Evolutionary conservation across 2,888 invertebrate genomes (phyloP).

Genomic region (Drosophila mercatorum): DNA sequence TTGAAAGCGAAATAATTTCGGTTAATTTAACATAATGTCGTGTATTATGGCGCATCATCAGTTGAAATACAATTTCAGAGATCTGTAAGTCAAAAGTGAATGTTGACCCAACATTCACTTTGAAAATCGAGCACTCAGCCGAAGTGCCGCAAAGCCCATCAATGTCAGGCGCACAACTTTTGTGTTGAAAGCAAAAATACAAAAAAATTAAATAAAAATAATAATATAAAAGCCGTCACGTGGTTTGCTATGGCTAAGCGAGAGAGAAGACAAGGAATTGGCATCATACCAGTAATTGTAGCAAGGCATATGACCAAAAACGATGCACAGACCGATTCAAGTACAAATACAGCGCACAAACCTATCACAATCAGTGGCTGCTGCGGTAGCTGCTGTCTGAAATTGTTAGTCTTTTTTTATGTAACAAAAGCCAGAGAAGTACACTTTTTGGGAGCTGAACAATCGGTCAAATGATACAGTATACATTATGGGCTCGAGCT

Average conservation of each 20-base stretch:
- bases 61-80: conserved; percentile 28
- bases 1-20: conserved; percentile 62
- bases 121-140: conserved; percentile 59
- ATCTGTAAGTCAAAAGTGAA: conserved; percentile 64
- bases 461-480: conserved; percentile 14
- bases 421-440: conserved; percentile 31
- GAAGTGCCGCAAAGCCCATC: conserved; percentile 49
- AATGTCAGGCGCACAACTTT: conserved; percentile 41
- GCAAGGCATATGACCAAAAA: conserved; percentile 63
- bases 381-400: conserved; percentile 10
- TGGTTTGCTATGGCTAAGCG: conserved; percentile 14
- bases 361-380: conserved; percentile 45
- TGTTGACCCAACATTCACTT: conserved; percentile 69
- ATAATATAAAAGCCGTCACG: conserved; percentile 17
- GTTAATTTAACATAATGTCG: conserved; percentile 59
- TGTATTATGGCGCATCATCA: conserved; percentile 63
- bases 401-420: conserved; percentile 45
- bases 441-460: conserved; percentile 9
- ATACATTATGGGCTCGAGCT: conserved; percentile 21
- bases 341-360: conserved; percentile 39
- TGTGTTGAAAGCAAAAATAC: conserved; percentile 15
- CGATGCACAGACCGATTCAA: conserved; percentile 11
- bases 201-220: neutral
- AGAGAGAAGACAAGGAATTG: conserved; percentile 36
- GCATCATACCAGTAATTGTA: conserved; percentile 55